A percentile compares a stretch with the other conserved stretches of the same genome.
Conservation (phyloP, 2,888 invertebrate species). For the Athalia circularis region DNA sequence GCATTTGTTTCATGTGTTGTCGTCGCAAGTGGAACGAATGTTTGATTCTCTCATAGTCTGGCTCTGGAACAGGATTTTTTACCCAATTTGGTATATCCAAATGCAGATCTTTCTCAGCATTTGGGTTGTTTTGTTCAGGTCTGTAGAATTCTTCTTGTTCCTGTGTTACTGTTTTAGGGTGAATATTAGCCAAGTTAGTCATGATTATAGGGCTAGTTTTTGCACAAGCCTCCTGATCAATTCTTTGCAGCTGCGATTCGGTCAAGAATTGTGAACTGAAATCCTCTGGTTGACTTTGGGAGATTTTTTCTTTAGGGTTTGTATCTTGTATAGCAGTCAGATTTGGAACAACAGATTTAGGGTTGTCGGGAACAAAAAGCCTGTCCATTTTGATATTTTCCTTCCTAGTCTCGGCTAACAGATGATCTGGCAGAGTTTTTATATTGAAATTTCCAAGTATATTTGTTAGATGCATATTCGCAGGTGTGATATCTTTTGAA, state of each 20-base stretch:
- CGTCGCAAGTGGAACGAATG: background rate
- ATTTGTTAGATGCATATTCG: background rate
- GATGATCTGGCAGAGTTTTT: slow-evolving; percentile 1
- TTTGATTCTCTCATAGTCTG: slow-evolving; percentile 29
- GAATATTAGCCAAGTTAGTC: background rate
- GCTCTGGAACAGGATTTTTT: slow-evolving; percentile 18
- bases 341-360: background rate
- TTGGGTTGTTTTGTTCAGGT: slow-evolving; percentile 5
- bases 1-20: slow-evolving; percentile 3
- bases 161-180: background rate
- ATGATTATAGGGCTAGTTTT: background rate
- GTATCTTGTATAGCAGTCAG: background rate
- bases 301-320: background rate
- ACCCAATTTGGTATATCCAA: slow-evolving; percentile 28
- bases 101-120: background rate
- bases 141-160: slow-evolving; percentile 23
- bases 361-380: background rate
- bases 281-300: background rate
- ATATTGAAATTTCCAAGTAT: background rate
- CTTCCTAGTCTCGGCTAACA: background rate
- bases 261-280: slow-evolving; percentile 7
- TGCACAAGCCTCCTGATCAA: slow-evolving; percentile 11
- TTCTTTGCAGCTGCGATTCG: slow-evolving; percentile 15
- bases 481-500: background rate
- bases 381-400: background rate